Evolutionary conservation across 1,140 invertebrate species (phyloP).

Genomic region (Mylabris phalerata): DNA sequence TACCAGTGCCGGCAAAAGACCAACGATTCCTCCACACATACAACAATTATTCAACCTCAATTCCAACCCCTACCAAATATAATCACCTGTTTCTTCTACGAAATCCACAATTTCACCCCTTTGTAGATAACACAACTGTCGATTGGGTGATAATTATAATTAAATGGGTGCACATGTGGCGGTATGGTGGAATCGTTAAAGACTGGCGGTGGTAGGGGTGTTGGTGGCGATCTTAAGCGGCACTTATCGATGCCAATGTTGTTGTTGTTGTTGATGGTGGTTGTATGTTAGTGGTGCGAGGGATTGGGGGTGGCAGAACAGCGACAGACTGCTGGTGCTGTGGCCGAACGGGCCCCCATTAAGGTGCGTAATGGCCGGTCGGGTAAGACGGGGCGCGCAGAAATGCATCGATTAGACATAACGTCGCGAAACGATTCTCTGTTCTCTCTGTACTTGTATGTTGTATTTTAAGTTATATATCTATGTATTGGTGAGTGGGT

Average conservation of each 20-base stretch:
- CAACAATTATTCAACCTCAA: too few species aligned
- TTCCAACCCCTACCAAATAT: too few species aligned
- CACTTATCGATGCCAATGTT: slow-evolving; percentile 23
- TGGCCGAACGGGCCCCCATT: slow-evolving; percentile 40
- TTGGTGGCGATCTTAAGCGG: slow-evolving; percentile 26
- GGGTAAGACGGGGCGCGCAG: slow-evolving; percentile 43
- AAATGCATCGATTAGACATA: slow-evolving; percentile 47
- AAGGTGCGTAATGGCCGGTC: slow-evolving; percentile 45
- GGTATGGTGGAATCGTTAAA: too few species aligned
- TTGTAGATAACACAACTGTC: not conserved
- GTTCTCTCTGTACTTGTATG: too few species aligned
- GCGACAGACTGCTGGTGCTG: slow-evolving; percentile 21
- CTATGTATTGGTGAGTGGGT: too few species aligned
- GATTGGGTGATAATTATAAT: slow-evolving; percentile 21
- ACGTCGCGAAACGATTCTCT: slow-evolving; percentile 35
- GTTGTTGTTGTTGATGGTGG: too few species aligned
- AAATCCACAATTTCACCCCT: too few species aligned
- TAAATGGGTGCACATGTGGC: slow-evolving; percentile 5
- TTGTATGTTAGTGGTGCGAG: not conserved
- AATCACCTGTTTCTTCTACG: too few species aligned
- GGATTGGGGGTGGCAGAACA: slow-evolving; percentile 5
- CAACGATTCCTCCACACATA: too few species aligned
- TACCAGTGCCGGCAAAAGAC: not conserved
- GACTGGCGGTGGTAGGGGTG: not conserved
- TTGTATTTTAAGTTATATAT: too few species aligned